Conservation (phyloP, 92 coral and sea anemone species). For the Zoanthus gigantus region DNA sequence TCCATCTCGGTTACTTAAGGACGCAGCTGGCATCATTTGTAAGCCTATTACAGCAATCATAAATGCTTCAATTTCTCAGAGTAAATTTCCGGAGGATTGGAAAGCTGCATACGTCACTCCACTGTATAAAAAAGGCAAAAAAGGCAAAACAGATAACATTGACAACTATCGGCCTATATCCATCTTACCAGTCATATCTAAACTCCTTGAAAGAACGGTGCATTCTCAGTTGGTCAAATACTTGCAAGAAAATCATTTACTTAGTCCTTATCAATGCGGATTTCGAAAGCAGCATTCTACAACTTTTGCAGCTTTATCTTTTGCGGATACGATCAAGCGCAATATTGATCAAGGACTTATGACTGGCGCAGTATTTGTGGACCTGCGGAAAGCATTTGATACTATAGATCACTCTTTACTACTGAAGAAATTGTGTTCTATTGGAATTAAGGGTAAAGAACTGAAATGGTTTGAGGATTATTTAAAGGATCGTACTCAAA, state of each 20-base stretch:
- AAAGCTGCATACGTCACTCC: slow-evolving; percentile 2
- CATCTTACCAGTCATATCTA: not conserved
- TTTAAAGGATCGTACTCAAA: slow-evolving; percentile 3
- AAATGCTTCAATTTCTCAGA: slow-evolving; percentile 1
- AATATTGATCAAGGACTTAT: slow-evolving; percentile 26
- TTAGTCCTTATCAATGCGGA: slow-evolving; percentile 5
- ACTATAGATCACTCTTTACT: slow-evolving; percentile 18
- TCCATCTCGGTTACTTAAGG: not conserved
- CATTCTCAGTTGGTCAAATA: slow-evolving; percentile 4
- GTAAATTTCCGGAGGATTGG: slow-evolving; percentile 1
- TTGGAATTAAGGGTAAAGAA: slow-evolving; percentile 21
- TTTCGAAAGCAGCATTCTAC: slow-evolving; percentile 5
- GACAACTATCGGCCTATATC: slow-evolving; percentile 5
- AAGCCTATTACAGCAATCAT: not conserved
- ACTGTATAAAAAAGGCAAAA: slow-evolving; percentile 2
- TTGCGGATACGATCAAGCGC: slow-evolving; percentile 28
- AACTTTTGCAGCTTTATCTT: slow-evolving; percentile 25
- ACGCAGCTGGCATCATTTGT: not conserved
- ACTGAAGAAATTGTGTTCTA: slow-evolving; percentile 10
- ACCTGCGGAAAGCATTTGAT: slow-evolving; percentile 23
- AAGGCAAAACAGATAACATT: slow-evolving; percentile 3
- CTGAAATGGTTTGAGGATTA: slow-evolving; percentile 11
- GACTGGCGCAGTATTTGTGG: slow-evolving; percentile 27
- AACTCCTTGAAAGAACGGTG: slow-evolving; percentile 2
- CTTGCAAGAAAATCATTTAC: slow-evolving; percentile 3